Evolutionary conservation across 2,888 invertebrate species (phyloP), one percentile per base, ranked within the genome.

Genomic region (Hirudinaria manillensis): DNA sequence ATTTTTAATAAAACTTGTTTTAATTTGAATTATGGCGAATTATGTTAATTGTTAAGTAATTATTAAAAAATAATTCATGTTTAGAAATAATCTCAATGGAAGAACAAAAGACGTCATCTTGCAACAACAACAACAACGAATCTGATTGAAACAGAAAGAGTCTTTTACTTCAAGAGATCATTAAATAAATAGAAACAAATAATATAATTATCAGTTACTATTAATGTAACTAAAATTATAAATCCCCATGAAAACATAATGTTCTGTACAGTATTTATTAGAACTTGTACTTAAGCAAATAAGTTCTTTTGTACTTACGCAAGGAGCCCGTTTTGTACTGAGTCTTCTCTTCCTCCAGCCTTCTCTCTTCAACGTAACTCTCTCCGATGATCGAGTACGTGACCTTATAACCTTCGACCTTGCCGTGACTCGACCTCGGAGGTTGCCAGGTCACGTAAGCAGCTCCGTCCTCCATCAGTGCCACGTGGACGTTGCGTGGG

Each of bases 401-500:
- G 36, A 97, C 86, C 75, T 93, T 89, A 85, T 94, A 97, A 16
- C 94, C 93, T 77, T 91, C 88, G 74, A 97, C 87, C 81, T 92
- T 91, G 4, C 97, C 97, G 82, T 93, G 93, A 0, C 93, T 93
- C 86, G 92, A 91, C 0, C 90, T 89, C 0, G 98, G 98, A 80
- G 90, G 89, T 13, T 90, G 90, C 98, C 98, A 99, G 86, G 94
- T 92, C 77, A 97, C 91, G 38, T 93, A 91, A 32, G 93, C 92
- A 1, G 94, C 93, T 80, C 93, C 93, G 78, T 92, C 90, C 84
- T 92, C 91, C 81, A 92, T 88, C 78, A 95, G 90, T 84, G 92
- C 92, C 82, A 81, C 83, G 56, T 84, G 82, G 68, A 87, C 83
- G 75, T 85, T 82, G 27, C 83, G 82, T 4, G 88, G 88, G 66